A percentile compares a stretch with the other conserved stretches of the same genome.
These are phyloP conservation scores for Catamblyrhynchus diadema DNA, from an alignment of 2,797 vertebrate genomes.

Conservation along the genomic window DNA sequence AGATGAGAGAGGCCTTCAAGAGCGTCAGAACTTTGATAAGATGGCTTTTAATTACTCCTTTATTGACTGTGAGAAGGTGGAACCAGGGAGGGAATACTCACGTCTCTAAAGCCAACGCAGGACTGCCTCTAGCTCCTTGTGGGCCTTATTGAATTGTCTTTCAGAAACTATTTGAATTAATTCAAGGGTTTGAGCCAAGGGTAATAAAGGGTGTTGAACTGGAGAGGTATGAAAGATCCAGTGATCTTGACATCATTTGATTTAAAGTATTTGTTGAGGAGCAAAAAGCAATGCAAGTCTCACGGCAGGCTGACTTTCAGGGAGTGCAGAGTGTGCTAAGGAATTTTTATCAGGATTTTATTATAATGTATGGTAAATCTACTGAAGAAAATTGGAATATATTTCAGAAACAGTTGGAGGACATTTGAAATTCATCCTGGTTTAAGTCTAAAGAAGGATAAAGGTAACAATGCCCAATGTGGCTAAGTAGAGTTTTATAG, in stretches of 20 bases:
- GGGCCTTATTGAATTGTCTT: constrained; percentile 43
- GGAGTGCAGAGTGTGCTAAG: constrained; percentile 23
- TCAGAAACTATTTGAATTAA: constrained; percentile 40
- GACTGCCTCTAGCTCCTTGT: not conserved
- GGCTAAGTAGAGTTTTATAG: constrained; percentile 52
- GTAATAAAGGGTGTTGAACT: constrained; percentile 42
- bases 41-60: constrained; percentile 27
- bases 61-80: constrained; percentile 30
- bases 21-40: constrained; percentile 20
- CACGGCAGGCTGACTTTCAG: constrained; percentile 26
- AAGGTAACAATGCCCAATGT: constrained; percentile 61
- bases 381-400: constrained; percentile 61
- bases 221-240: constrained; percentile 29
- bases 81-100: not conserved
- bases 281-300: constrained; percentile 2
- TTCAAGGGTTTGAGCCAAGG: constrained; percentile 18
- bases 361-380: constrained; percentile 61
- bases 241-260: constrained; percentile 6
- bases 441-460: constrained; percentile 66
- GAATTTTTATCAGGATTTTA: constrained; percentile 63
- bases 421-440: constrained; percentile 64
- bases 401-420: constrained; percentile 64
- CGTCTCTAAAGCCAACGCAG: not conserved
- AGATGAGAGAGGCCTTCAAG: constrained; percentile 47
- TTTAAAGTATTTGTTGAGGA: constrained; percentile 47